Evolutionary conservation across 2,797 vertebrate genomes (phyloP), one percentile per base, ranked within the genome.

Genomic region (Anas bahamensis): DNA sequence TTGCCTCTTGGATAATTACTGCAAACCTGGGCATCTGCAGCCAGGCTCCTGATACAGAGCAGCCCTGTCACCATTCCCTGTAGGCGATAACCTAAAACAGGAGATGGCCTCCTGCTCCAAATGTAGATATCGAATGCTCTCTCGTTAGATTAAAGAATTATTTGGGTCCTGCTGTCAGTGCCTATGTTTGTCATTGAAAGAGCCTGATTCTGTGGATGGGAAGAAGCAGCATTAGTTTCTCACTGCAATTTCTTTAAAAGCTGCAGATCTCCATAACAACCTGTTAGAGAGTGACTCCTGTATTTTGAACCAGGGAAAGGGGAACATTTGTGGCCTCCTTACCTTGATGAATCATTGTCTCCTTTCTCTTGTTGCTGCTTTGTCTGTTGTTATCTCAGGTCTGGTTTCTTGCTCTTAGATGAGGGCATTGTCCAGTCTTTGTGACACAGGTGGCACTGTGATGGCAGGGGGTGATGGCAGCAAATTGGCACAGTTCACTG

Each of bases 11-110:
- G 52, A 37, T 68, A 94, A 61, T 78, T 83, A 90, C 76, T 83
- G 89, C 63, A 93, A 63, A 94, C 69, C 10, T 89, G 80, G 50
- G 44, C 52, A 64, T 89, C 76, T 89, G 63, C 78, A 93, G 68
- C 80, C 28, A 1, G 3, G 35, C 41, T 89, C 26, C 26, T 53
- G 73, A 22, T 6, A 18, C 24, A 42, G 63, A 92, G 60, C 64
- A 94, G 68, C 50, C 11, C 41, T 29, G 48, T 9, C 18, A 2
- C 74, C 74, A 37, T 28, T 72, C 41, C n/a, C 44, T 0, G 3
- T 21, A 72, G 31, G 52, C 33, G 28, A 69, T 48, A 82, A 55
- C 64, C 68, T 71, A 44, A 84, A 91, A 8, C 48, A 28, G 71
- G 70, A 90, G 79, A 56, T 3, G 3, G 39, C 26, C 92, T 84